These are phyloP conservation scores for Lycocerus yunnanus DNA, from an alignment of 2,888 invertebrate genomes.

Conservation along the genomic window DNA sequence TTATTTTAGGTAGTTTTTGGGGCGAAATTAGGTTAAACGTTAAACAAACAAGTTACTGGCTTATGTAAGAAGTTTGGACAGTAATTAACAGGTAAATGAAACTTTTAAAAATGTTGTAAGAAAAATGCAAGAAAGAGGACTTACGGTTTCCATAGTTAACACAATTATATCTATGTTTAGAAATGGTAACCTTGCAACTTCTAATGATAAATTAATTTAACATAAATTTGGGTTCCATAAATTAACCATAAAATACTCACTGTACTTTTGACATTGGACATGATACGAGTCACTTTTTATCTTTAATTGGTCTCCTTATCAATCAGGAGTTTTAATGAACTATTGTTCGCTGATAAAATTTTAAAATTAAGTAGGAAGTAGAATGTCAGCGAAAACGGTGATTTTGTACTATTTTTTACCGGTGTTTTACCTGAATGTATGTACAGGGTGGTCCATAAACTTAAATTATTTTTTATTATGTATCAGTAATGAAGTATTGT, in stretches of 20 bases:
- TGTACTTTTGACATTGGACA: slow-evolving; percentile 31
- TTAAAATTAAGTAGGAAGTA: background rate
- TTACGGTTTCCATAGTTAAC: background rate
- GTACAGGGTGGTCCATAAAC: background rate
- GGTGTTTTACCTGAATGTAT: background rate
- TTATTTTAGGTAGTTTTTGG: background rate
- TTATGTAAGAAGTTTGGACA: background rate
- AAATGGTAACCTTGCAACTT: background rate
- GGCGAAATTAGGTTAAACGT: background rate
- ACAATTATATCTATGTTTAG: background rate
- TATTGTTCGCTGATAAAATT: background rate
- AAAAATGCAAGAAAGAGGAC: background rate
- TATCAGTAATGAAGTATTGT: no score
- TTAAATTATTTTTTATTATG: background rate
- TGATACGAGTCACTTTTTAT: background rate
- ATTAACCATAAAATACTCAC: slow-evolving; percentile 21
- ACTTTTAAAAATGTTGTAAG: background rate
- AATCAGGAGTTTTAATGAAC: background rate
- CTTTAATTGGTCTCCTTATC: background rate
- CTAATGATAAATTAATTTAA: background rate
- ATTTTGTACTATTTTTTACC: background rate
- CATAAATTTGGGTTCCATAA: background rate
- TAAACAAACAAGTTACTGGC: background rate
- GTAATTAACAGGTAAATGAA: background rate
- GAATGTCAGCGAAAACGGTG: background rate